Evolutionary conservation across 2,888 invertebrate genomes (phyloP), one percentile per base, ranked within the genome.

Genomic region (Tenthredo mesomela): DNA sequence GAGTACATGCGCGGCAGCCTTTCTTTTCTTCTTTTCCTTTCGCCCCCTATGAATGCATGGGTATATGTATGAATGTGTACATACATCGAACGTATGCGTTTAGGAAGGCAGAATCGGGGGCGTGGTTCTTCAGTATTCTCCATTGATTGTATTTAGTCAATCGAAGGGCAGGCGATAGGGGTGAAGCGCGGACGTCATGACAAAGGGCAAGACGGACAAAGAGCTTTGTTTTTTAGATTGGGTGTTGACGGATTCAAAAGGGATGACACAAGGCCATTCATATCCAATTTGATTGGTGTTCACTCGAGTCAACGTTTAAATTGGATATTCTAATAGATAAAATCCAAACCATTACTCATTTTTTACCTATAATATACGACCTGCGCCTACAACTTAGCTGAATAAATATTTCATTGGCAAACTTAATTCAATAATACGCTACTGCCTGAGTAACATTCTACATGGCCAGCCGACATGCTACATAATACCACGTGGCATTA

Each of bases 181-280:
- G 87, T 88, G 86, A 88, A 88, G 87, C 87, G 86, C 86, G 87
- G 87, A 86, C 87, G 86, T 84, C 82, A 86, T 33, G 84, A 87
- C 87, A 87, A 87, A 87, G 85, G 80, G 65, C 85, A 87, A 86
- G 85, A 86, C 83, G 85, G 86, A 87, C 87, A 88, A 87, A 87
- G 87, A 87, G 86, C 85, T 86, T 87, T 87, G 85, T 87, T 87
- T 87, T 88, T 86, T 87, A 88, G 86, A 88, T 87, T 87, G 88
- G 86, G 86, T 87, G 87, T 86, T 85, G 86, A 84, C 75, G 75
- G 83, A 70, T 86, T 86, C 86, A 85, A 86, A 87, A 73, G 85
- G 86, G 86, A 87, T 86, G 87, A 86, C 86, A 86, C 86, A 82
- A 83, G 73, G 86, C 86, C 86, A 86, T 86, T 87, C 86, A 86